A percentile compares a stretch with the other conserved stretches of the same genome.
Evolutionary conservation across 2,113 vertebrate genomes (phyloP).

Genomic region (Chamaea fasciata): DNA sequence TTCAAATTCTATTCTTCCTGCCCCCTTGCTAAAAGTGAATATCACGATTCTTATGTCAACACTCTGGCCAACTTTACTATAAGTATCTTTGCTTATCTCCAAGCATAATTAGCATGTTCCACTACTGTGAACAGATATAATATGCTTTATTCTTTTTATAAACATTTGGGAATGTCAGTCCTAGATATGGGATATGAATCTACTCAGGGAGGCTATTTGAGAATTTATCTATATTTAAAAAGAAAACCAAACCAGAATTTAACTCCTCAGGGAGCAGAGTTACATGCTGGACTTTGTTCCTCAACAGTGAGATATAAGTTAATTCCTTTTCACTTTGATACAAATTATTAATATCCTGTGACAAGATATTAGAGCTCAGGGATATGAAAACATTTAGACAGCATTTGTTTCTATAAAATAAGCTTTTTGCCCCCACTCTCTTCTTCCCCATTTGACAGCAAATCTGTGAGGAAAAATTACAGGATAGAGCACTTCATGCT

Average conservation of each 20-base stretch:
- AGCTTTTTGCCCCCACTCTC: fast-evolving
- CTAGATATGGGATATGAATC: neutral
- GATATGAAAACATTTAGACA: neutral
- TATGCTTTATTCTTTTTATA: neutral
- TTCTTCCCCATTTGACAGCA: neutral
- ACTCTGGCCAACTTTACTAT: neutral
- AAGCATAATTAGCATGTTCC: neutral
- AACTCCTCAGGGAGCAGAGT: neutral
- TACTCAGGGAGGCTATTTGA: neutral
- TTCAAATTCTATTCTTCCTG: neutral
- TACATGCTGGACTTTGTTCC: neutral
- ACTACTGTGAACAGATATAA: neutral
- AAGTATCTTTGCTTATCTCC: neutral
- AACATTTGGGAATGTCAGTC: neutral
- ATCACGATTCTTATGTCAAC: neutral
- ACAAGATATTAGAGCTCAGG: neutral
- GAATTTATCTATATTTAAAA: neutral
- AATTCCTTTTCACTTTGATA: neutral
- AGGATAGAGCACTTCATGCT: neutral
- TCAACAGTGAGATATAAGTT: neutral
- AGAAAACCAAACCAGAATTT: neutral
- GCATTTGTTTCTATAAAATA: neutral
- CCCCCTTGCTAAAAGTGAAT: neutral
- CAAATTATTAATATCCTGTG: neutral
- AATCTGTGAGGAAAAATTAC: neutral